Base-by-base conservation (phyloP, 2,888 invertebrate species). In the Cabera pusaria region DNA sequence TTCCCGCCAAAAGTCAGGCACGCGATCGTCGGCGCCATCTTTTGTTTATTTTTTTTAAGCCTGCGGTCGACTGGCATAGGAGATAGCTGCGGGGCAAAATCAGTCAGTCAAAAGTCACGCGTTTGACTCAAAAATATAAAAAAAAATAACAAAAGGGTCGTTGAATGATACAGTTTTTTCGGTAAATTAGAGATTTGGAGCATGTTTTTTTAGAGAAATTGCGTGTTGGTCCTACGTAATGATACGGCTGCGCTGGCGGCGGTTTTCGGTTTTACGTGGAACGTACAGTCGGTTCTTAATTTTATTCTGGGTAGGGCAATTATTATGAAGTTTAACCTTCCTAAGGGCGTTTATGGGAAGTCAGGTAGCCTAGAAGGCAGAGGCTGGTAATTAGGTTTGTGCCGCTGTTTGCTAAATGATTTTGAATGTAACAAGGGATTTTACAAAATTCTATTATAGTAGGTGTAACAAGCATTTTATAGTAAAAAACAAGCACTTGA, bases 61-160 rank as follows among this genome's bases (percentile, higher is more conserved):
- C 70, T 76, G 76, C 72, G 76, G 81, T 75, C 71, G 71, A 69
- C 18, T 75, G 70, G 53, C 49, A 75, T 80, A 82, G 83, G 63
- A 68, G 55, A 75, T 55, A 47, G 80, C 87, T 83, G 62, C 65
- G 66, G 75, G 86, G 73, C 65, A 67, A 71, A 78, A 75, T 52
- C 83, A 86, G 87, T 87, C 87, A 87, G 78, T 87, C 87, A 86
- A 87, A 82, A 87, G 85, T 87, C 87, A 87, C 85, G 87, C 85
- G 79, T 72, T 61, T 65, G 56, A 56, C 29, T 40, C 9, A 6
- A 7, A 31, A 21, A n/a, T 27, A 28, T 54, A 44, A 63, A 64
- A 77, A 77, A 79, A 71, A 59, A 59, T 59, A 3, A 66, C 65
- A 65, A 72, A 80, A 78, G 73, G 75, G 65, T 68, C 68, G 57